Conservation (phyloP, 2,113 vertebrate genomes). For the Saguinus imperator region DNA sequence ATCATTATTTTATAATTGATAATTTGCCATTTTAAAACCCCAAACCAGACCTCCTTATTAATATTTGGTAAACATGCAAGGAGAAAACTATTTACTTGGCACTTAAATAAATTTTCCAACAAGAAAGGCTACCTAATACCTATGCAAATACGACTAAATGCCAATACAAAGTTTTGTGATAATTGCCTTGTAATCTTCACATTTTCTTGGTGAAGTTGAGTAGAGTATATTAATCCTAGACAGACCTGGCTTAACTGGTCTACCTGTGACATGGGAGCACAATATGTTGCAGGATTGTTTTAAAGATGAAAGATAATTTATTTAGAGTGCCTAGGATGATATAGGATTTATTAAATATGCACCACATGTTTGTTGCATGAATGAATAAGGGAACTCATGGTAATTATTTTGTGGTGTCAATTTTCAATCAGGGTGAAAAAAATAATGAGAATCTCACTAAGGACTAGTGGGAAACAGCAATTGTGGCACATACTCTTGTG, state of each 20-base stretch:
- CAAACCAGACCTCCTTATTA: not conserved
- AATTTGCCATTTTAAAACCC: constrained; percentile 43
- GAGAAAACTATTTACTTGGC: not conserved
- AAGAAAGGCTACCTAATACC: not conserved
- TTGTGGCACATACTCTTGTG: not conserved
- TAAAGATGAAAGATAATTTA: not conserved
- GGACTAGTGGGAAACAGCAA: not conserved
- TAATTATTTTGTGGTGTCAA: not conserved
- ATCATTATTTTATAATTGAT: constrained; percentile 65
- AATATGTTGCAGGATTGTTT: not conserved
- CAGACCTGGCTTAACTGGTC: not conserved
- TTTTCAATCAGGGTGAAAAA: not conserved
- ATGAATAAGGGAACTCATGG: not conserved
- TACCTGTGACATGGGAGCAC: not conserved
- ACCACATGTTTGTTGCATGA: not conserved
- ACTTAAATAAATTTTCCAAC: not conserved
- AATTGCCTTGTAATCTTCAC: not conserved
- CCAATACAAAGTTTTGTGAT: not conserved
- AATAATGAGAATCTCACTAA: not conserved
- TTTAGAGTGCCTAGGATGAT: not conserved
- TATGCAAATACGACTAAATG: not conserved
- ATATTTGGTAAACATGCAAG: not conserved
- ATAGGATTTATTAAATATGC: not conserved
- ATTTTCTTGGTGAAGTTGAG: not conserved
- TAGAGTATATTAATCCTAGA: not conserved